A percentile compares a stretch with the other conserved stretches of the same genome.
These are phyloP conservation scores for Momotus momota DNA, from an alignment of 2,797 vertebrate genomes.

Conservation along the genomic window DNA sequence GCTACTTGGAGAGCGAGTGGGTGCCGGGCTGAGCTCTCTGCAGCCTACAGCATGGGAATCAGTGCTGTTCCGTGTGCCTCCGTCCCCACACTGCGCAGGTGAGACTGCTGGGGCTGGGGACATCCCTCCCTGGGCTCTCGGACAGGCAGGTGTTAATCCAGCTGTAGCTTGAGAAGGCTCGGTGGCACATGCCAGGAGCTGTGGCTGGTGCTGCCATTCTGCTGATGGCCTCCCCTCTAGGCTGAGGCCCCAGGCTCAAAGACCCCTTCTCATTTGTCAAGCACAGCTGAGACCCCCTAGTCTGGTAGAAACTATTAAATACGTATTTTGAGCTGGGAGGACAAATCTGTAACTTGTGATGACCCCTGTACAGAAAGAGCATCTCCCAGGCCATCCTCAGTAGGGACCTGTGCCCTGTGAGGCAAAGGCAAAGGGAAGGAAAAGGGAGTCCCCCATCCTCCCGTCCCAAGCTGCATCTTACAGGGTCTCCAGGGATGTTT, in stretches of 20 bases:
- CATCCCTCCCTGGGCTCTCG: neutral
- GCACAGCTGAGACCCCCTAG: neutral
- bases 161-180: neutral
- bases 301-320: neutral
- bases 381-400: neutral
- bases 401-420: neutral
- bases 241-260: rapidly evolving
- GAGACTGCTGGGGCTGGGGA: neutral
- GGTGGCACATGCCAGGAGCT: neutral
- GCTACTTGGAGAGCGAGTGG: neutral
- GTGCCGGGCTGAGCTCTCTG: neutral
- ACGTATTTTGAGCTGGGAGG: neutral
- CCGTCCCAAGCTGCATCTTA: neutral
- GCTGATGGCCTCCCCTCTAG: neutral
- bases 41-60: neutral
- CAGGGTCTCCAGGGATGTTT: rapidly evolving
- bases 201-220: neutral
- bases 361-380: neutral
- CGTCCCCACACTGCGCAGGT: rapidly evolving
- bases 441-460: neutral
- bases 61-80: rapidly evolving
- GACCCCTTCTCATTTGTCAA: neutral
- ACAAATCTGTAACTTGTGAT: neutral
- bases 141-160: neutral
- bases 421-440: neutral